phyloP scores from a whole-genome alignment of 2,113 vertebrate genomes.

The Cephalophus harveyi region DNA sequence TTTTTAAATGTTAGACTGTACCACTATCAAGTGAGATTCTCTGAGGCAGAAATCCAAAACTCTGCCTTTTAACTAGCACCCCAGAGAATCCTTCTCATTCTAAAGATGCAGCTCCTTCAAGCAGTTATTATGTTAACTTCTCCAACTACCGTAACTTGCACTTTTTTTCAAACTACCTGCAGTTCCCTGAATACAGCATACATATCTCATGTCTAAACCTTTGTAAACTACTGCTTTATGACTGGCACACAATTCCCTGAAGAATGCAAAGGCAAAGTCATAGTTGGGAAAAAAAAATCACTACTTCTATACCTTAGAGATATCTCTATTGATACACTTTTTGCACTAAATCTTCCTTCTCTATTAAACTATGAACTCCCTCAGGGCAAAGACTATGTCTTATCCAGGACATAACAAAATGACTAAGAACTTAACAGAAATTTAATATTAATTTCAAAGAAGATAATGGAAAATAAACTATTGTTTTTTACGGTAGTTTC shows the following conservation, averaged over 20 bases:
- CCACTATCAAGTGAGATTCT: not conserved
- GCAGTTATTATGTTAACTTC: not conserved
- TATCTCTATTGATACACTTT: not conserved
- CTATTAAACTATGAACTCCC: not conserved
- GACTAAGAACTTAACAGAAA: not conserved
- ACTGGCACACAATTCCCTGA: not conserved
- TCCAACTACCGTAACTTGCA: not conserved
- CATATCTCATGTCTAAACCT: not conserved
- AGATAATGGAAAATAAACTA: conserved; percentile 1
- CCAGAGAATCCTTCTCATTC: not conserved
- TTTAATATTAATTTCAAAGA: conserved; percentile 18
- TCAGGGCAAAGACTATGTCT: not conserved
- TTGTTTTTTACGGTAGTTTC: not conserved
- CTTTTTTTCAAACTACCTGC: not conserved
- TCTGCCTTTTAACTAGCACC: not conserved
- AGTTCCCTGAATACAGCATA: not conserved
- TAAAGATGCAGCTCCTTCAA: not conserved
- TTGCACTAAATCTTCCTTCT: not conserved
- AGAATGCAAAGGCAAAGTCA: not conserved
- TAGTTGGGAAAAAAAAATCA: not conserved
- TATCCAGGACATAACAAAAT: not conserved
- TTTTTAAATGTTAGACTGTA: not conserved
- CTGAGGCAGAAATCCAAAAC: not conserved
- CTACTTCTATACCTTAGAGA: not conserved
- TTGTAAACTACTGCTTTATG: not conserved